These are phyloP conservation scores for Misgurnus mizolepis DNA, from an alignment of 2,113 vertebrate genomes.

Conservation along the genomic window DNA sequence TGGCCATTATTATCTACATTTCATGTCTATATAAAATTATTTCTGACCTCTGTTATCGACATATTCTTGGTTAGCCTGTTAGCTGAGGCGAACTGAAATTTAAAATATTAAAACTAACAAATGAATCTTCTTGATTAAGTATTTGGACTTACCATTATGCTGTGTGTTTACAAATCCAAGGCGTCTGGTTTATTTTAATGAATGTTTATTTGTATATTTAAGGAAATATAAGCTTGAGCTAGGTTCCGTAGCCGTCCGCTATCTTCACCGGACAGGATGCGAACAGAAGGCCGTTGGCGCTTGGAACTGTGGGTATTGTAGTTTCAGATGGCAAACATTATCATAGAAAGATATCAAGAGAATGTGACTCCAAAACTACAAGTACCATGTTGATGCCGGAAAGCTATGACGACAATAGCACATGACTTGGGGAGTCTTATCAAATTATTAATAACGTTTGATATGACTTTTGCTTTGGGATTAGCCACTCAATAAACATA, in stretches of 20 bases:
- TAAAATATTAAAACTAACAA: neutral
- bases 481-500: neutral
- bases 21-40: neutral
- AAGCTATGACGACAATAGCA: neutral
- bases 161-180: neutral
- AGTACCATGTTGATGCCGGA: constrained; percentile 50
- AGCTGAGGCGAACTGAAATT: neutral
- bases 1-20: neutral
- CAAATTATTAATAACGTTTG: constrained; percentile 20
- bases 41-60: constrained; percentile 2
- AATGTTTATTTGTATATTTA: constrained; percentile 29
- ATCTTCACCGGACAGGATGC: constrained; percentile 52
- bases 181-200: neutral
- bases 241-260: constrained; percentile 5
- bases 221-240: neutral
- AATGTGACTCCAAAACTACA: constrained; percentile 57
- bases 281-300: neutral
- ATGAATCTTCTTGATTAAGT: neutral
- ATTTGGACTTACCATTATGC: constrained; percentile 45
- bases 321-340: constrained; percentile 35
- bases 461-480: neutral
- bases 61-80: constrained; percentile 20
- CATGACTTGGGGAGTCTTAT: constrained; percentile 32
- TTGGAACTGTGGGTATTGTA: constrained; percentile 61
- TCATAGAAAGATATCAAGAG: rapidly evolving